Base-by-base conservation (phyloP, 2,113 vertebrate genomes). In the Lagopus muta region DNA sequence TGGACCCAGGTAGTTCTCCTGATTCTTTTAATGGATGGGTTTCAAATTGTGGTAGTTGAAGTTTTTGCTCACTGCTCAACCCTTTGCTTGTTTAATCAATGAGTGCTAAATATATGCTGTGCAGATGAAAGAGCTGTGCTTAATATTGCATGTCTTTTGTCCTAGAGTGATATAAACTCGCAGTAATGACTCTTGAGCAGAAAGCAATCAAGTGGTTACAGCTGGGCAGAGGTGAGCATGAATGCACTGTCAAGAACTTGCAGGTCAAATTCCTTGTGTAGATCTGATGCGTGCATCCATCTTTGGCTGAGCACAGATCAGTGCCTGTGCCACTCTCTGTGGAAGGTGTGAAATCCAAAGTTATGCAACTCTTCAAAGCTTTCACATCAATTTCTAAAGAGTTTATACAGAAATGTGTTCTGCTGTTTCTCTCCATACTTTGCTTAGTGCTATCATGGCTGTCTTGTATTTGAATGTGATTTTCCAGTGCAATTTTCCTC, bases 211-310 rank as follows among this genome's bases (percentile, higher is more conserved):
- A 30, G 21, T 19, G 13, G 1, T 10, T 47, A 5, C 4, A 65
- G 0, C 34, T 2, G 16, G 30, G 62, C 58, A 24, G 2, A 42
- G 52, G 14, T 73, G 48, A 20, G 3, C 48, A 1, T 1, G 1
- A 32, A 47, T 50, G 20, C 3, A 0, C 12, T 45, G 42, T 28
- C 18, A n/a, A 45, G 58, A 66, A 18, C 30, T 6, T 10, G 10
- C 11, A 4, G 3, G 17, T 2, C 4, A 32, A 82, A 30, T 22
- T 75, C 36, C 47, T 20, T 18, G 5, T 28, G 48, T 38, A 6
- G 13, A 3, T 64, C 38, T 64, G 16, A 28, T 40, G 38, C 61
- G 5, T 18, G 61, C 9, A 25, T 16, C 25, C 10, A 18, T 40
- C 60, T 27, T 38, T 7, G 15, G 36, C 34, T 18, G 24, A 34